Percentiles rank a stretch among this genome's conserved stretches.
These are phyloP conservation scores for Eubasilissa splendida DNA, from an alignment of 2,888 invertebrate species.

Conservation along the genomic window DNA sequence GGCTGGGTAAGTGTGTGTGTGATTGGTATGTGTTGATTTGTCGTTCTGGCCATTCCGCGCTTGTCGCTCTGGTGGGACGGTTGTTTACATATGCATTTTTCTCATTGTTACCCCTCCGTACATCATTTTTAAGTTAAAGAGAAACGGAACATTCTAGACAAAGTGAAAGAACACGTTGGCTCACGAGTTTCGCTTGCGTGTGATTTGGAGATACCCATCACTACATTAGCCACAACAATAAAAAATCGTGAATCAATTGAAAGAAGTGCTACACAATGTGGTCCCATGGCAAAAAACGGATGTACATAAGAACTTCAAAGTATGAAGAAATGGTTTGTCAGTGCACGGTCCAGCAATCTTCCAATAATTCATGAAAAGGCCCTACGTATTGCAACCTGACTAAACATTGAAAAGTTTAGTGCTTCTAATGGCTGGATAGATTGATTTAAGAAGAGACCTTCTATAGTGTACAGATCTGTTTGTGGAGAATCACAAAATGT, in stretches of 20 bases:
- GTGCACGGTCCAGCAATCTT: constrained; percentile 50
- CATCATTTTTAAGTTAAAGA: no score
- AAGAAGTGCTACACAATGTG: constrained; percentile 29
- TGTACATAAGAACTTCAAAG: not conserved
- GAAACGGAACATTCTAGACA: constrained; percentile 34
- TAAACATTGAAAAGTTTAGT: constrained; percentile 42
- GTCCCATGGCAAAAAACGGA: constrained; percentile 12
- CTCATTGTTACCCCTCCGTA: no score
- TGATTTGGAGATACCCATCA: constrained; percentile 27
- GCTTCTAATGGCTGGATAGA: constrained; percentile 55
- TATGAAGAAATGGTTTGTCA: constrained; percentile 23
- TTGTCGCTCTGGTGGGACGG: no score
- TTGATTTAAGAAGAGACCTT: no score
- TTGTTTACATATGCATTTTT: no score
- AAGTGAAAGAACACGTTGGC: constrained; percentile 34
- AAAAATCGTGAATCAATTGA: constrained; percentile 20
- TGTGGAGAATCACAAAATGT: no score
- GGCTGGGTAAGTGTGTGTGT: no score
- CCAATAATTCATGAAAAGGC: constrained; percentile 54
- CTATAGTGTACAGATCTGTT: no score
- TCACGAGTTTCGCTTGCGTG: not conserved
- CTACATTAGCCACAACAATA: constrained; percentile 23
- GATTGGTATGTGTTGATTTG: no score
- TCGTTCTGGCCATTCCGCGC: no score
- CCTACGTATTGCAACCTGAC: constrained; percentile 18